Base-by-base conservation (phyloP, 2,888 invertebrate genomes). In the Mythimna ferrago region DNA sequence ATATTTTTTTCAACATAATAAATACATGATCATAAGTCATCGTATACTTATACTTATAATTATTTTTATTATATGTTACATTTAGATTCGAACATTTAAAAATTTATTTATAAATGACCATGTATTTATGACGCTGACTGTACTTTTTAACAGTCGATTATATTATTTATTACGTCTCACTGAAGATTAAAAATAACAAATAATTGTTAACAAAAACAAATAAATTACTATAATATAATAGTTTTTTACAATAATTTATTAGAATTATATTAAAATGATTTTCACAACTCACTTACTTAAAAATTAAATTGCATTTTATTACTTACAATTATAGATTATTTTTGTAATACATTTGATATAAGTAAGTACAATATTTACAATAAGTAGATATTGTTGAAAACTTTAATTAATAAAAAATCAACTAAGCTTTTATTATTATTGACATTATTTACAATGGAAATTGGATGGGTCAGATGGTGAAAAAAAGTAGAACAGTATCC, bases 21-120 rank as follows among this genome's bases (percentile, higher is more conserved):
- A 80, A 85, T 71, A 77, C 70, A 76, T 51, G 48, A 58, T 69
- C 56, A 54, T 51, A 51, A 10, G 54, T 58, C 14, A 73, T 85
- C 83, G 83, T 83, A 83, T 84, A 86, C 83, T 73, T 73, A 76
- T 68, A 61, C 7, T 60, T 63, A 68, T 7, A 58, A 61, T 54
- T 67, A 62, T 64, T 44, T 62, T 70, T 69, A 70, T 57, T 73
- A 58, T 54, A 77, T 71, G 62, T 60, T 67, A 83, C 66, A 73
- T 61, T 72, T 54, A 67, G 56, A 60, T 71, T 71, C 11, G 32
- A 82, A 63, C 0, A 68, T 66, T 61, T 60, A 48, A 58, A 57
- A 9, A 41, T 53, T 41, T 68, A 66, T 60, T 54, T 57, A 62
- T 62, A 66, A 68, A n/a, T 74, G 57, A 61, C 21, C 66, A 71